Conservation (phyloP, 2,888 invertebrate genomes). For the Drosophila maculinotata region DNA sequence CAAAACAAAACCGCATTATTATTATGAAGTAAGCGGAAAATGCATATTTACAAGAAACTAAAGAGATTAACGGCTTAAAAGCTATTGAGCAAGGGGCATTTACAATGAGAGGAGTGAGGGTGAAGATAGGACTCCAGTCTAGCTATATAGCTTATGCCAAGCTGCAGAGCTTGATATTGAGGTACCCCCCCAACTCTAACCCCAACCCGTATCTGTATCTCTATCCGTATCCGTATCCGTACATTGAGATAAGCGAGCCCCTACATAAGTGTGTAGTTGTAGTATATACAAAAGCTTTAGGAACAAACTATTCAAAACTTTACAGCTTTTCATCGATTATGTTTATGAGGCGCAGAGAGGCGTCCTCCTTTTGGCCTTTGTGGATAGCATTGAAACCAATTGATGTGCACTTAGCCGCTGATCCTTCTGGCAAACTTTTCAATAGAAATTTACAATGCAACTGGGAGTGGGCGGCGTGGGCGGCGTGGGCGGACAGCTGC, state of each 20-base stretch:
- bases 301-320: slow-evolving; percentile 75
- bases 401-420: slow-evolving; percentile 61
- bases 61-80: slow-evolving; percentile 50
- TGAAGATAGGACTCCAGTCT: slow-evolving; percentile 15
- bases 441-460: slow-evolving; percentile 56
- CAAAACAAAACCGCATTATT: slow-evolving; percentile 34
- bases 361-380: slow-evolving; percentile 38
- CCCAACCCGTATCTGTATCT: no score
- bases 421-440: slow-evolving; percentile 54
- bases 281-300: slow-evolving; percentile 73
- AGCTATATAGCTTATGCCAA: slow-evolving; percentile 31
- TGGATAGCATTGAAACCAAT: slow-evolving; percentile 70
- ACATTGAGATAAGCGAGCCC: slow-evolving; percentile 31
- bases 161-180: slow-evolving; percentile 6
- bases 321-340: slow-evolving; percentile 61
- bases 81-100: slow-evolving; percentile 72
- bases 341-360: slow-evolving; percentile 32
- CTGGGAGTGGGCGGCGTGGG: slow-evolving; percentile 36
- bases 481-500: slow-evolving; percentile 5
- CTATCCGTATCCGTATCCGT: background rate
- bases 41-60: slow-evolving; percentile 34
- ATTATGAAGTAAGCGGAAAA: slow-evolving; percentile 31
- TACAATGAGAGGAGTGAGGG: slow-evolving; percentile 44
- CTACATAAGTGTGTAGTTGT: slow-evolving; percentile 45
- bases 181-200: slow-evolving; percentile 1